Conservation (phyloP, 23 tunicate genomes). For the Trididemnum miniatum region DNA sequence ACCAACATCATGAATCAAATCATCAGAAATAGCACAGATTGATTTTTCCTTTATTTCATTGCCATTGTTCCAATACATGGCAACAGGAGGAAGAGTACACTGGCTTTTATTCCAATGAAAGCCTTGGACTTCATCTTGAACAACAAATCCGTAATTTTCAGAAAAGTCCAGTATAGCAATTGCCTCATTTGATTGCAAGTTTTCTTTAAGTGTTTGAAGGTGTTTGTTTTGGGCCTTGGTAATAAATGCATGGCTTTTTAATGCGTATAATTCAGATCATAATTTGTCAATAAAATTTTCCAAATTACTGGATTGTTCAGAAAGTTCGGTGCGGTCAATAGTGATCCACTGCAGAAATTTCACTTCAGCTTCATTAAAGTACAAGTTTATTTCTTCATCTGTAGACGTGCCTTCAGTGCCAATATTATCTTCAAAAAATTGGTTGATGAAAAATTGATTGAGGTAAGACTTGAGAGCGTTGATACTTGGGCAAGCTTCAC, state of each 20-base stretch:
- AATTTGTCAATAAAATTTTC: not conserved
- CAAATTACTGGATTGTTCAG: too few relatives aligned
- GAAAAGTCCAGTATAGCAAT: slow-evolving; percentile 4
- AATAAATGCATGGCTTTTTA: not conserved
- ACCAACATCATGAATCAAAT: not conserved
- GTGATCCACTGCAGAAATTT: slow-evolving; percentile 14
- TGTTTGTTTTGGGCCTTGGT: not conserved
- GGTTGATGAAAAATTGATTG: not conserved
- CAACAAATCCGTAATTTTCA: not conserved
- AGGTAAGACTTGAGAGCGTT: not conserved
- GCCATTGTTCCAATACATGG: not conserved
- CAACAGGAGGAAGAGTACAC: slow-evolving; percentile 17
- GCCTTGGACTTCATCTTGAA: slow-evolving; percentile 22
- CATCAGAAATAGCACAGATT: slow-evolving; percentile 5
- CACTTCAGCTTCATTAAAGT: too few relatives aligned
- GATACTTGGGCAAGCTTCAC: not conserved
- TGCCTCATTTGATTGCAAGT: not conserved
- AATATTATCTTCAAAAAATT: too few relatives aligned
- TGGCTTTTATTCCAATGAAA: slow-evolving; percentile 26
- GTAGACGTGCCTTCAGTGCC: too few relatives aligned
- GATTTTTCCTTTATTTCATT: not conserved
- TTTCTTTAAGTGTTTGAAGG: not conserved
- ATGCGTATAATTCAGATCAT: not conserved
- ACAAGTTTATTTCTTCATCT: not conserved
- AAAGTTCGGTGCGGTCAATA: not conserved